Base-by-base conservation (phyloP, 2,888 invertebrate genomes). In the Philonicus albiceps region DNA sequence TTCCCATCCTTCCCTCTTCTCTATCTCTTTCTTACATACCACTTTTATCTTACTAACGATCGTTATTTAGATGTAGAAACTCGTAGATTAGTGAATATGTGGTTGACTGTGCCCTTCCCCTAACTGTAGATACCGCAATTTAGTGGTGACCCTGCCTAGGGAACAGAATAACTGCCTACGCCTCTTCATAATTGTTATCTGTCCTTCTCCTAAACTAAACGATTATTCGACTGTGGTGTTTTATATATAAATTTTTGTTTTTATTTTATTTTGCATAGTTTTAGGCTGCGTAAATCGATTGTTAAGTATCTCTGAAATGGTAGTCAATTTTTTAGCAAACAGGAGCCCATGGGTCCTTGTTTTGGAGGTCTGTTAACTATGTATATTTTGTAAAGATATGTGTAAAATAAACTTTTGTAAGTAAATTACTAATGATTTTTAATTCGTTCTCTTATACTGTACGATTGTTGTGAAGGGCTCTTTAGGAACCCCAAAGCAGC, bases 341-440 rank as follows among this genome's bases (percentile, higher is more conserved):
- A 83, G 76, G 83, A 85, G 87, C 78, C 74, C 72, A 86, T 86
- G 88, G 89, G 89, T 89, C 88, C 88, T 89, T 88, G 88, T 88
- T 81, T 89, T 89, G 88, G 88, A 89, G 89, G 88, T 88, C 88
- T 89, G 89, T 89, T 89, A 89, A 89, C 89, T 89, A 88, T 87
- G 86, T 86, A 83, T 88, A 87, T 76, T 64, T 84, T 88, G 85
- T 88, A 76, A 43, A 43, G 40, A 76, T 78, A 76, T 30, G 49
- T 78, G 86, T 88, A 87, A 87, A 87, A 86, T 85, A 87, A 88
- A 88, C 72, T 83, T 87, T 83, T 86, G 72, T 78, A 64, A 83
- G 55, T 76, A 55, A 64, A 55, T 30, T 75, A 85, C n/a, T 31
- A 64, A 22, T 5, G 37, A 72, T 16, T 53, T 78, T 78, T 22